These are phyloP conservation scores for Elaeidobius kamerunicus DNA, from an alignment of 2,888 invertebrate species.

Conservation along the genomic window DNA sequence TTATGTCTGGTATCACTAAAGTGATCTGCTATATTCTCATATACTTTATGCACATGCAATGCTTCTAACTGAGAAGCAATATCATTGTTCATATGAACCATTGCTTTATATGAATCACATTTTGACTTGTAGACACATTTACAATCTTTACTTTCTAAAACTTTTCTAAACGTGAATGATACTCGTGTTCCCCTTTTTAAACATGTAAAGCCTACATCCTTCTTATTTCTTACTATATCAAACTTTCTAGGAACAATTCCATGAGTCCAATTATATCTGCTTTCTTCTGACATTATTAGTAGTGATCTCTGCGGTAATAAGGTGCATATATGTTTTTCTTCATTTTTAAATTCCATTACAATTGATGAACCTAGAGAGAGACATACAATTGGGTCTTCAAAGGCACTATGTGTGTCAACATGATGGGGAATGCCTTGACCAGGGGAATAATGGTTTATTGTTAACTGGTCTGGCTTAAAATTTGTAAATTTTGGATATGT, in stretches of 20 bases:
- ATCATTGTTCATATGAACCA: constrained; percentile 31
- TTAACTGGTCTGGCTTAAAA: constrained; percentile 73
- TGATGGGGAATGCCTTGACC: constrained; percentile 95
- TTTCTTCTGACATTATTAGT: constrained; percentile 72
- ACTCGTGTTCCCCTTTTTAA: constrained; percentile 59
- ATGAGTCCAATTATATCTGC: constrained; percentile 76
- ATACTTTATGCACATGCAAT: constrained; percentile 80
- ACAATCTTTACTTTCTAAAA: constrained; percentile 55
- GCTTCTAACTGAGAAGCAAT: constrained; percentile 66
- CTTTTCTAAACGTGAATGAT: constrained; percentile 80
- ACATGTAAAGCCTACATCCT: constrained; percentile 52
- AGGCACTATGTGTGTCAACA: constrained; percentile 93
- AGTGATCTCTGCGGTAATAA: constrained; percentile 69
- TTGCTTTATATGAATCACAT: constrained; percentile 60
- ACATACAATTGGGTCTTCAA: constrained; percentile 83
- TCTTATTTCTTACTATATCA: constrained; percentile 63
- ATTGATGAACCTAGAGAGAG: constrained; percentile 79
- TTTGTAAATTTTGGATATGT: constrained; percentile 46
- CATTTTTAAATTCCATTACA: constrained; percentile 85
- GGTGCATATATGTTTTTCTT: constrained; percentile 58
- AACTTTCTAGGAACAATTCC: constrained; percentile 81
- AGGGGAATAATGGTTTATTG: constrained; percentile 78
- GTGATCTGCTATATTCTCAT: constrained; percentile 90
- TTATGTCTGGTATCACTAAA: constrained; percentile 93
- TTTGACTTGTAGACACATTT: constrained; percentile 60